These are phyloP conservation scores for Corvus hawaiiensis DNA, from an alignment of 2,113 vertebrate species.

Conservation along the genomic window DNA sequence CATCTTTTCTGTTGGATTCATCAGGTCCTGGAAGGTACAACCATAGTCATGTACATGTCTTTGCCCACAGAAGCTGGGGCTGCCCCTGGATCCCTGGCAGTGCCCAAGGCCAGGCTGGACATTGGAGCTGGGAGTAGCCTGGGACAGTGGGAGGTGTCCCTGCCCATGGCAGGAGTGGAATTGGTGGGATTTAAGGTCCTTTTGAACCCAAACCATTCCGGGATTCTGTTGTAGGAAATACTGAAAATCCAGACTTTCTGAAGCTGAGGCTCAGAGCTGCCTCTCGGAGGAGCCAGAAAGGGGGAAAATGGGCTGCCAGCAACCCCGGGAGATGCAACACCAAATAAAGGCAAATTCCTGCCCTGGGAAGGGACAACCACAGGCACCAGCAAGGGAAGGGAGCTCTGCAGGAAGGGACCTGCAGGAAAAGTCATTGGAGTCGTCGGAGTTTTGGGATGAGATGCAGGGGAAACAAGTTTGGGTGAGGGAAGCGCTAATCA, in stretches of 20 bases:
- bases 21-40: too few species aligned
- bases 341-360: not conserved
- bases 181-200: not conserved
- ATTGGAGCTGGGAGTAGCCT: not conserved
- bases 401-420: not conserved
- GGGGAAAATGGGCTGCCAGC: not conserved
- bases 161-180: not conserved
- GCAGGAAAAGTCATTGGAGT: rapidly evolving
- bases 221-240: not conserved
- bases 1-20: too few species aligned
- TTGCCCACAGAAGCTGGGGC: not conserved
- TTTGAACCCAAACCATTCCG: too few species aligned
- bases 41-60: too few species aligned
- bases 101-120: not conserved
- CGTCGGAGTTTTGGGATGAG: not conserved
- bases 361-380: not conserved
- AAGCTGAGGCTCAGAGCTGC: not conserved
- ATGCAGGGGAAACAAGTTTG: rapidly evolving
- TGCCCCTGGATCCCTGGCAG: not conserved
- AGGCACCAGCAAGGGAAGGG: rapidly evolving
- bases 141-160: not conserved
- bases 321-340: rapidly evolving
- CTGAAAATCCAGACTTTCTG: not conserved
- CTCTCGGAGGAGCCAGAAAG: not conserved
- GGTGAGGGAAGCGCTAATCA: not conserved